phyloP scores from a whole-genome alignment of 2,113 vertebrate genomes.

The Poecilia latipinna region DNA sequence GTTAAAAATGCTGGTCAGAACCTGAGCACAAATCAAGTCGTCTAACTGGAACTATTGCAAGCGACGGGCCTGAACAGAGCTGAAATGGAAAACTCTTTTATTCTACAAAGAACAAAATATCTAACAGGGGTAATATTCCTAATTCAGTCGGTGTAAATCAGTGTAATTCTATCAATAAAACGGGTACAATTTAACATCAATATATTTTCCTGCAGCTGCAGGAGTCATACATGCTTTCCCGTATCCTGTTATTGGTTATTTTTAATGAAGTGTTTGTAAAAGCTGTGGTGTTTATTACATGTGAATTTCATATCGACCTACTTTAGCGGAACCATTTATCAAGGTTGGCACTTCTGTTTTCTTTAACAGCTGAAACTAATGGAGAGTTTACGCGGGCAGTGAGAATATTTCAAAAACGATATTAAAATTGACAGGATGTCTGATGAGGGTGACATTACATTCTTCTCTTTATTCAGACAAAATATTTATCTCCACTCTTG shows the following conservation, averaged over 20 bases:
- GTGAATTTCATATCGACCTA: too few relatives aligned
- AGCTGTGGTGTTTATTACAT: too few relatives aligned
- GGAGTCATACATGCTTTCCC: too few relatives aligned
- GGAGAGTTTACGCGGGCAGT: neutral
- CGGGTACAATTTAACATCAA: too few relatives aligned
- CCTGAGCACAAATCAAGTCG: neutral
- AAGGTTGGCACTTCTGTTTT: neutral
- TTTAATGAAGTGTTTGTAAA: too few relatives aligned
- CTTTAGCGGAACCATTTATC: conserved; percentile 13
- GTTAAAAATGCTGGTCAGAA: neutral
- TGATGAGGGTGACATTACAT: conserved; percentile 3
- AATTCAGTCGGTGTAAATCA: too few relatives aligned
- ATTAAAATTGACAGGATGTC: conserved; percentile 10
- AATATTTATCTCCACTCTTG: conserved; percentile 31
- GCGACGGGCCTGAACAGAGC: neutral
- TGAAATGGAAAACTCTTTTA: neutral
- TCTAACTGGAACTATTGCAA: neutral
- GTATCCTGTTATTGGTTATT: too few relatives aligned
- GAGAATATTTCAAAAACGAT: conserved; percentile 5
- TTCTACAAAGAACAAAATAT: too few relatives aligned
- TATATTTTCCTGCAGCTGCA: too few relatives aligned
- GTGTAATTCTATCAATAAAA: too few relatives aligned
- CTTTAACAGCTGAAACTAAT: conserved; percentile 9
- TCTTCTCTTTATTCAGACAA: conserved; percentile 3
- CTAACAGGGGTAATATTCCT: too few relatives aligned